Evolutionary conservation across 2,797 vertebrate species (phyloP).

Genomic region (Lycodopsis pacificus): DNA sequence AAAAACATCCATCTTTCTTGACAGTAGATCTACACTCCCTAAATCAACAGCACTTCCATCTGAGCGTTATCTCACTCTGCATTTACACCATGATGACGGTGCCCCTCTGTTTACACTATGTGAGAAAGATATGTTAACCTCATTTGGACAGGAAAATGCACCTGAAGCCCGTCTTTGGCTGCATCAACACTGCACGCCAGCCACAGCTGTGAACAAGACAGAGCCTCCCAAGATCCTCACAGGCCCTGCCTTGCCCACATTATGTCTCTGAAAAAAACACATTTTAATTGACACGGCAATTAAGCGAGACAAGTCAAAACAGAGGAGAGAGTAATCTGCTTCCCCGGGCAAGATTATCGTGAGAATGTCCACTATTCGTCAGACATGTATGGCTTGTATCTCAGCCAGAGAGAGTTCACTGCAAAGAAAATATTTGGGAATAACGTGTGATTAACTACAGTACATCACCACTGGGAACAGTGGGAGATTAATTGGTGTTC

Average conservation of each 20-base stretch:
- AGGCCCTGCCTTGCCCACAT: slow-evolving; percentile 44
- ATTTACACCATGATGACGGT: slow-evolving; percentile 45
- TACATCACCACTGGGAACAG: slow-evolving; percentile 45
- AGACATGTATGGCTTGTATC: slow-evolving; percentile 58
- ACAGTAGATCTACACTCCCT: not conserved
- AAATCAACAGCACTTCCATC: slow-evolving; percentile 13
- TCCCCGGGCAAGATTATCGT: slow-evolving; percentile 73
- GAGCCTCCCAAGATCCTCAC: slow-evolving; percentile 44
- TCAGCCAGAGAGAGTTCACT: slow-evolving; percentile 54
- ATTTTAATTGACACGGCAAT: slow-evolving; percentile 81
- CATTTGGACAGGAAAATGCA: slow-evolving; percentile 54
- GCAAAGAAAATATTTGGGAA: slow-evolving; percentile 71
- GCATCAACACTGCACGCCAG: slow-evolving; percentile 54
- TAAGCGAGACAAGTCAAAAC: slow-evolving; percentile 81
- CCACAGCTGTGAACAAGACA: slow-evolving; percentile 61
- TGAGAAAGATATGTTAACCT: slow-evolving; percentile 53
- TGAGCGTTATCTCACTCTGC: slow-evolving; percentile 18
- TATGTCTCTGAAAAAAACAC: slow-evolving; percentile 74
- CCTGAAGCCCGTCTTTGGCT: slow-evolving; percentile 35
- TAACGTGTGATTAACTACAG: slow-evolving; percentile 59
- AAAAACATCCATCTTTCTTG: not conserved
- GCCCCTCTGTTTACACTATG: slow-evolving; percentile 25
- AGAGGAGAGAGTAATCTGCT: slow-evolving; percentile 66
- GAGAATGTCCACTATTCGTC: slow-evolving; percentile 65
- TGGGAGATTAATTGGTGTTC: slow-evolving; percentile 51